Evolutionary conservation across 2,113 vertebrate species (phyloP).

Genomic region (Petroica traversi): DNA sequence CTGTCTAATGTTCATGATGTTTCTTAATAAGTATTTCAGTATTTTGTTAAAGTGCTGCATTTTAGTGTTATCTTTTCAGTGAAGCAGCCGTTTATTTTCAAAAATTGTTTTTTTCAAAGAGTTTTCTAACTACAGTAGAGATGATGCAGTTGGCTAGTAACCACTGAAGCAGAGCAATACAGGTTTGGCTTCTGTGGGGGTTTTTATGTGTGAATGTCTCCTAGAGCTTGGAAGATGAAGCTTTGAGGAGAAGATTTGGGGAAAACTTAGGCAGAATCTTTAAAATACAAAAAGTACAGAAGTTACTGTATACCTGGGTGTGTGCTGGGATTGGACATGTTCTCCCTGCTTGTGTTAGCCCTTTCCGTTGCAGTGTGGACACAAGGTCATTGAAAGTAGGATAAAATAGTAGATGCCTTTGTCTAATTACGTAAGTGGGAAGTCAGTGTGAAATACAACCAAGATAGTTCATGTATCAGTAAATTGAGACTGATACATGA

Average conservation of each 20-base stretch:
- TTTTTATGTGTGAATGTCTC: not conserved
- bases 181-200: not conserved
- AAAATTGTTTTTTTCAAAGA: not conserved
- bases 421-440: not conserved
- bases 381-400: not conserved
- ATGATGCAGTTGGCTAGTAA: not conserved
- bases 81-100: not conserved
- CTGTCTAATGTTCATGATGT: not conserved
- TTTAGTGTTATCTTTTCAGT: not conserved
- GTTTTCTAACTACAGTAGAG: fast-evolving
- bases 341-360: not conserved
- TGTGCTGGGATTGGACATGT: not conserved
- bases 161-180: not conserved
- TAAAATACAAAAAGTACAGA: not conserved
- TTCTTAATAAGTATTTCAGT: not conserved
- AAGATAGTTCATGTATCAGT: not conserved
- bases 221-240: not conserved
- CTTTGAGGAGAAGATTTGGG: not conserved
- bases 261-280: not conserved
- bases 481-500: not conserved
- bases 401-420: not conserved
- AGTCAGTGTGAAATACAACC: not conserved
- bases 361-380: not conserved
- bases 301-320: not conserved
- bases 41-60: not conserved